Evolutionary conservation across 2,797 vertebrate species (phyloP), one percentile per base, ranked within the genome.

Genomic region (Chelon auratus): DNA sequence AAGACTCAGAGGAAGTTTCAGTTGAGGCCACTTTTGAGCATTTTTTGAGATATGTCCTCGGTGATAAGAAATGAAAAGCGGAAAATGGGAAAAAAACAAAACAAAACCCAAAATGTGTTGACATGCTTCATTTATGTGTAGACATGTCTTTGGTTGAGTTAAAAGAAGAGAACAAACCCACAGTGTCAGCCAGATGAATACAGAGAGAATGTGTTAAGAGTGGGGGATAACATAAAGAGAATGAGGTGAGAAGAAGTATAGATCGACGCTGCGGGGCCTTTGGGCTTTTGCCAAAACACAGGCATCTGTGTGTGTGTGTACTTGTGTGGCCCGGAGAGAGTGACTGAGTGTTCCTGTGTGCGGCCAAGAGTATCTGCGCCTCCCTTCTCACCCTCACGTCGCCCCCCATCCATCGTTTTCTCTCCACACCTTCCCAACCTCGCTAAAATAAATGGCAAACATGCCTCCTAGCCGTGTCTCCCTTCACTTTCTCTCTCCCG

Each of bases 231-330:
- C 71, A 74, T 81, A 62, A 74, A 82, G 77, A 80, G 73, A 79
- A 63, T 47, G 77, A 80, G 75, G 80, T 89, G 80, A 89, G 76
- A 81, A 79, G 42, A 74, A 80, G 77, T 54, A 82, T 75, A 77
- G 82, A 89, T 82, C 1, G 58, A 80, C 55, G 85, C 92, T 77
- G 78, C 48, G 14, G 83, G 90, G 84, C 74, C 60, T 84, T 88
- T 92, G 92, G 89, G 75, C 58, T 66, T 58, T 75, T 58, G 89
- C 92, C 91, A 93, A 89, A 84, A 86, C 84, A 84, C 81, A 84
- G 68, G 61, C 72, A 71, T 68, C 76, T 68, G 87, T 85, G 8
- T 83, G 72, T 79, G 70, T 83, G 52, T 77, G 61, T 75, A 30
- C 88, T 39, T 86, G 87, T 85, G 87, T 82, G 86, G 78, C 80